Conservation (phyloP, 2,113 vertebrate species). For the Gadus chalcogrammus region DNA sequence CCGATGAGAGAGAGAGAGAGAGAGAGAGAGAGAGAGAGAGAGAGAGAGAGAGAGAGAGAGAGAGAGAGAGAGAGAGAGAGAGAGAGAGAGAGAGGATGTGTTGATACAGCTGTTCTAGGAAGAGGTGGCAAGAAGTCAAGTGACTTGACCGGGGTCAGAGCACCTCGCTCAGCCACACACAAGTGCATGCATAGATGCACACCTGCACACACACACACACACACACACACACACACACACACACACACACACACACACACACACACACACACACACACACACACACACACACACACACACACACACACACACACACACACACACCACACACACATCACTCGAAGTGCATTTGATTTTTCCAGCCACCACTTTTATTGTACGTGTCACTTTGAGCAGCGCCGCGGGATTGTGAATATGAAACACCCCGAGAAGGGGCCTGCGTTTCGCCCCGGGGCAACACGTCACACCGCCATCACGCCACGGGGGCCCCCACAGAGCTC, state of each 20-base stretch:
- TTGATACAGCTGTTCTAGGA: conserved; percentile 73
- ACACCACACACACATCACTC: conserved; percentile 18
- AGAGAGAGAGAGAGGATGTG: conserved; percentile 43
- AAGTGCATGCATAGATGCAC: conserved; percentile 17
- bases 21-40: conserved; percentile 35
- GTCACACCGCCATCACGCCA: conserved; percentile 42
- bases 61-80: too few species aligned
- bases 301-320: conserved; percentile 4
- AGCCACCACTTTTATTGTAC: conserved; percentile 32
- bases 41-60: conserved; percentile 30
- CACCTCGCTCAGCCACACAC: conserved; percentile 33
- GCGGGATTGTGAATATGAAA: conserved; percentile 49
- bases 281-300: not conserved
- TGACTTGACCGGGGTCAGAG: conserved; percentile 69
- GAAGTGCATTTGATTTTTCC: conserved; percentile 25
- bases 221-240: conserved; percentile 15
- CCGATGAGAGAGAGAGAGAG: conserved; percentile 39
- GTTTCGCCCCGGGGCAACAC: conserved; percentile 55
- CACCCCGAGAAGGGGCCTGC: conserved; percentile 43
- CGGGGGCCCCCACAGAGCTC: conserved; percentile 37
- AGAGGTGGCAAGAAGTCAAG: conserved; percentile 70
- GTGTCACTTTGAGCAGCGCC: conserved; percentile 22
- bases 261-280: not conserved
- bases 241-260: not conserved
- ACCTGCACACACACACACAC: conserved; percentile 3